Base-by-base conservation (phyloP, 2,113 vertebrate species). In the Sapajus apella region DNA sequence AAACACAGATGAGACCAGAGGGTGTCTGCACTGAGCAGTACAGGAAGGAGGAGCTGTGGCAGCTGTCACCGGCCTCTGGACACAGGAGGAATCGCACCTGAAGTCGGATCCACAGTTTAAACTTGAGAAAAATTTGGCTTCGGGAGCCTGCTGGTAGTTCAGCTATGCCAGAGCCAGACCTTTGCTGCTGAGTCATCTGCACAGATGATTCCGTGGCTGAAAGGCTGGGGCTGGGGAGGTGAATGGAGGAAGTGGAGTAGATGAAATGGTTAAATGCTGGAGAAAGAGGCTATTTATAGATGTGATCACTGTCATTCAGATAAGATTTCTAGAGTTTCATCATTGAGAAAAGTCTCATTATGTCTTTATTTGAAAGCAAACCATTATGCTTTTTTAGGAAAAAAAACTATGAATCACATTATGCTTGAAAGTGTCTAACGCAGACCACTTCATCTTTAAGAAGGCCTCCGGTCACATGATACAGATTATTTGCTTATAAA, bases 61-160 rank as follows among this genome's bases (percentile, higher is more conserved):
- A 14, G 86, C 61, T 32, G 8, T 87, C 0, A 0, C 37, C 83
- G 21, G 10, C 23, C 0, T 0, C 32, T 8, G 21, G 7, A 17
- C 64, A 20, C 11, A 52, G n/a, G n/a, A 55, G 45, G 64, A 45
- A 82, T n/a, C n/a, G 7, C 58, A 64, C 50, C 7, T 85, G 56
- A 92, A 64, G 37, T 79, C 8, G 30, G 37, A 30, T 61, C 52
- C 80, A 0, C 80, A 0, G 94, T 87, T 82, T 92, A 45, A 95
- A 32, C 70, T 35, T 61, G 32, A 89, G 50, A 21, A 50, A 35
- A 77, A 25, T 9, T 43, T 9, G 30, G 85, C 94, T 23, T 16
- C 52, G 7, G 91, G 25, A 76, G 55, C 17, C 32, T 35, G 32
- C 32, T 35, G 64, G 14, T 35, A 3, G 64, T 17, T 17, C 37